Percentiles rank a stretch among this genome's conserved stretches.
Evolutionary conservation across 2,797 vertebrate species (phyloP).

Genomic region (Cuculus canorus): DNA sequence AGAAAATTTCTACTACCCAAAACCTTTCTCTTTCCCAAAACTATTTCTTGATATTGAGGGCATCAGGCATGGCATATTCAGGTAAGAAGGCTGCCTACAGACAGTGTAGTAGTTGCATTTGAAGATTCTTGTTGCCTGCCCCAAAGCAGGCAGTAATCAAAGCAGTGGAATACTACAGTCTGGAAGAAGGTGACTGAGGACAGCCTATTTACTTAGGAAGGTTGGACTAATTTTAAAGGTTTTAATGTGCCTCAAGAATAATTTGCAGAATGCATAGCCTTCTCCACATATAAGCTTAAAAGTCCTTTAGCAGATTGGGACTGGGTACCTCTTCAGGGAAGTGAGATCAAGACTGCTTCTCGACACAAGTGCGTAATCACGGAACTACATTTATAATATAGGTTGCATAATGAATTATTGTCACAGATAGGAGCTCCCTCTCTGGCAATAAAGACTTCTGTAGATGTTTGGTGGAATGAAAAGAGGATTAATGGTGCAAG

Average conservation of each 20-base stretch:
- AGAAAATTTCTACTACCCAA: background rate
- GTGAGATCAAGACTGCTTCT: background rate
- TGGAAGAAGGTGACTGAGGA: background rate
- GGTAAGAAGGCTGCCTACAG: background rate
- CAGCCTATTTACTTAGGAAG: background rate
- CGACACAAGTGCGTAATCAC: rapidly evolving
- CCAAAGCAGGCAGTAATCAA: background rate
- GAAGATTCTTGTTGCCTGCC: background rate
- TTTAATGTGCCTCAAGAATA: background rate
- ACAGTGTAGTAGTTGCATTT: background rate
- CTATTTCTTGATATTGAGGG: background rate
- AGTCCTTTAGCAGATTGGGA: background rate
- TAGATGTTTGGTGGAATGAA: background rate
- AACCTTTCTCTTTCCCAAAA: background rate
- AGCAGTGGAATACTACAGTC: background rate
- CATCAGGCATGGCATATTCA: background rate
- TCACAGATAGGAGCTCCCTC: background rate
- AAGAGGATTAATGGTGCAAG: background rate
- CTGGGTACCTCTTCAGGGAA: background rate
- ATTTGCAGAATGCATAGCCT: background rate
- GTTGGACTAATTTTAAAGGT: background rate
- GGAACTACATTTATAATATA: background rate
- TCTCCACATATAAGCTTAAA: background rate
- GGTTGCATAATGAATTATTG: background rate
- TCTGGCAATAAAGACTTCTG: background rate